Conservation (phyloP, 30 jellyfish, hydroid and myxozoan genomes). For the Morbakka virulenta region DNA sequence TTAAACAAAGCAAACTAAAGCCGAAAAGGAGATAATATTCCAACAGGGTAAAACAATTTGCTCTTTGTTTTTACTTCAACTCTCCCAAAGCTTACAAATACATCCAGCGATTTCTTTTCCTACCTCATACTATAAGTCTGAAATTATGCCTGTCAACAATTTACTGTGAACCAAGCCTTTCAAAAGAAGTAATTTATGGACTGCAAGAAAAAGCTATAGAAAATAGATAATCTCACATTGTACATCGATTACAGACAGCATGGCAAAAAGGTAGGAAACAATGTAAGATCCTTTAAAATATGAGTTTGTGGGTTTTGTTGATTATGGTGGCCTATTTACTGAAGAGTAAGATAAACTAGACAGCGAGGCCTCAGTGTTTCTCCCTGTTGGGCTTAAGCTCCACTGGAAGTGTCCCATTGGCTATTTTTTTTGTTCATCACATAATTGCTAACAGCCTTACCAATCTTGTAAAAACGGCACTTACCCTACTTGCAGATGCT, state of each 20-base stretch:
- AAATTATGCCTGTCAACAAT: conserved; percentile 16
- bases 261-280: conserved; percentile 39
- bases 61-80: conserved; percentile 22
- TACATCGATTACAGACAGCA: conserved; percentile 26
- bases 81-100: conserved; percentile 34
- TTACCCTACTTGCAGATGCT: conserved; percentile 35
- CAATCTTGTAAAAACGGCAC: not conserved
- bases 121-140: conserved; percentile 34
- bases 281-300: conserved; percentile 5
- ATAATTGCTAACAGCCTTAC: conserved; percentile 16
- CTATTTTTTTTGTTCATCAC: conserved; percentile 13
- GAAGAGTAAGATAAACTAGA: conserved; percentile 3
- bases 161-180: conserved; percentile 46
- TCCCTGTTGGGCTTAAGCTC: conserved; percentile 10
- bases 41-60: conserved; percentile 26
- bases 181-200: conserved; percentile 3
- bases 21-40: too few species aligned
- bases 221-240: conserved; percentile 10
- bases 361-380: conserved; percentile 39
- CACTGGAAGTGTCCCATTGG: conserved; percentile 52
- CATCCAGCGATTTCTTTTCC: not conserved
- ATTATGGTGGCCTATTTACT: conserved; percentile 8
- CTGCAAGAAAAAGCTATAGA: conserved; percentile 7
- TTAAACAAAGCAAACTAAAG: too few species aligned
- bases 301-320: conserved; percentile 28